Base-by-base conservation (phyloP, 2,797 vertebrate genomes). In the Toxotes lorentzi region DNA sequence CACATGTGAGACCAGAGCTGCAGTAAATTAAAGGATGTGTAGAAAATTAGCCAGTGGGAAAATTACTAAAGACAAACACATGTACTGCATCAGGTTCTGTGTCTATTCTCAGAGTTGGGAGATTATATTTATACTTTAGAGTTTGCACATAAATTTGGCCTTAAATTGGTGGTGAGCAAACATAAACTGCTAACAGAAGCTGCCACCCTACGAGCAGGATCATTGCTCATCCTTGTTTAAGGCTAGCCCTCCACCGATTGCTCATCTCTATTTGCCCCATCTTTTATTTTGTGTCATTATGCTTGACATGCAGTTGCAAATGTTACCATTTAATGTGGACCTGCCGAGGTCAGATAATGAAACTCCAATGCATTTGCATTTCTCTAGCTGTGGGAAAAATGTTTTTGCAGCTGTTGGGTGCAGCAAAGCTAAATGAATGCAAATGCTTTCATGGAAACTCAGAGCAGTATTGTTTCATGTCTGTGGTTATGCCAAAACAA, bases 301-400 rank as follows among this genome's bases (percentile, higher is more conserved):
- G 24, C 17, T 23, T 12, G 34, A 30, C n/a, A 41, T 62, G 21
- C 13, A 23, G 32, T 43, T 45, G 13, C 35, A 71, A 76, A 75
- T 67, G 9, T 47, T 63, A 10, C 13, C 45, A 47, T 47, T 43
- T 47, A 17, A 21, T 17, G 2, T 47, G 45, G 6, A 21, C 11
- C 34, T 23, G 57, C 53, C 12, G 40, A 58, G 53, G 77, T 79
- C 76, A 59, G 24, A 53, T 53, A 69, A 71, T 38, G 8, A 53
- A 38, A 43, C 16, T 61, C 34, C 0, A 16, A 2, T 21, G 62
- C 13, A 70, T 66, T 64, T 62, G 0, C 24, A 47, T 57, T 61
- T 76, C 56, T 64, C 19, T 51, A 58, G 47, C 60, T 51, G 7
- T 40, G 21, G 32, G 47, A 4, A 7, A 7, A 1, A 2, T 41